Conservation (phyloP, 2,888 invertebrate species). For the Drosophila tripunctata region DNA sequence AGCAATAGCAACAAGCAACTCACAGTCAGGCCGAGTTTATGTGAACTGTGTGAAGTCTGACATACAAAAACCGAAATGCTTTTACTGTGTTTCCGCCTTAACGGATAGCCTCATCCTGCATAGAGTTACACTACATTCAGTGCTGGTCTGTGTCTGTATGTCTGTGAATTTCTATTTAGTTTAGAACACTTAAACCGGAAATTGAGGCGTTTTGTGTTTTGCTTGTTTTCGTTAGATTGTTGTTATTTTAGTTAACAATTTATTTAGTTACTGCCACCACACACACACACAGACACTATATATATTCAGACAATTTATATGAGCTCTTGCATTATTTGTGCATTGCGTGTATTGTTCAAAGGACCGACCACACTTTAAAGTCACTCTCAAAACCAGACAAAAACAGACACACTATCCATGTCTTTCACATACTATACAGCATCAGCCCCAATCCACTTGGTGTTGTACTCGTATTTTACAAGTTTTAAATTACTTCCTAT, state of each 20-base stretch:
- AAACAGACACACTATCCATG: not conserved
- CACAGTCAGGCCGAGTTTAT: constrained; percentile 49
- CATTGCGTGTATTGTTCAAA: constrained; percentile 35
- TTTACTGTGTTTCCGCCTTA: constrained; percentile 78
- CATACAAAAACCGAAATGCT: constrained; percentile 73
- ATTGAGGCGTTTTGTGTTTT: constrained; percentile 79
- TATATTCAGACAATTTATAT: constrained; percentile 57
- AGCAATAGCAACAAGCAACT: not conserved
- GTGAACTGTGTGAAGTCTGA: constrained; percentile 35
- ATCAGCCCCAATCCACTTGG: not conserved
- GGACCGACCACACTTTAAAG: constrained; percentile 44
- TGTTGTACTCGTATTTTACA: not conserved
- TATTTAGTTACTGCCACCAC: constrained; percentile 66
- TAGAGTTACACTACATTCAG: constrained; percentile 16
- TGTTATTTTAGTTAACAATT: constrained; percentile 80
- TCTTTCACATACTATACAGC: not conserved
- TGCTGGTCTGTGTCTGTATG: constrained; percentile 25
- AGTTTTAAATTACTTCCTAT: too few species aligned
- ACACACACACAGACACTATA: constrained; percentile 24
- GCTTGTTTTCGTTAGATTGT: constrained; percentile 76
- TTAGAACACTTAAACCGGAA: constrained; percentile 78
- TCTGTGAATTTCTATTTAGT: constrained; percentile 71
- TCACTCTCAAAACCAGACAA: not conserved
- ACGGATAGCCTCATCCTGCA: constrained; percentile 48
- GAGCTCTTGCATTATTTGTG: constrained; percentile 56